Evolutionary conservation across 2,113 vertebrate species (phyloP), one percentile per base, ranked within the genome.

Genomic region (Varanus komodoensis): DNA sequence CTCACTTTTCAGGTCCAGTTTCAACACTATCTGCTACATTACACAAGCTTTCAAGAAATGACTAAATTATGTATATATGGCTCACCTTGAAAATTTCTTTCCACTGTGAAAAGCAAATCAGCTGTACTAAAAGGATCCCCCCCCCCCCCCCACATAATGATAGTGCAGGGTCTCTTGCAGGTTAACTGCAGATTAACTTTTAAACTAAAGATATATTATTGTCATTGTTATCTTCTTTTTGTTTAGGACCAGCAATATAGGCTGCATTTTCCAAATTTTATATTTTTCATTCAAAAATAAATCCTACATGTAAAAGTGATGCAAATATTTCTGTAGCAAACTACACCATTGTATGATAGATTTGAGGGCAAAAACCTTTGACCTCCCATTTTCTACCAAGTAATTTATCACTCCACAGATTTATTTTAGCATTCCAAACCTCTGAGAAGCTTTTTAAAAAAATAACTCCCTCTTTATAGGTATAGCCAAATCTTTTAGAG

Each of bases 221-320:
- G 4, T 7, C 32, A 15, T 69, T 69, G 27, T 27, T 68, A 71
- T 84, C 64, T 44, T 38, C 86, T 77, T 64, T 78, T 67, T 78
- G 34, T 74, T 84, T 29, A 50, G 69, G 67, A 69, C 14, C 48
- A 50, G 25, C 67, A 50, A 50, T 84, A 9, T 1, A 80, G 48
- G 4, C 8, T 21, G 17, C 21, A 29, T n/a, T 81, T 81, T 81
- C 54, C 19, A 57, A 4, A 87, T 8, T 52, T 19, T 2, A 73
- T 12, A 86, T 87, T 80, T 6, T 0, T 44, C 87, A 87, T 67
- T 1, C 27, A 92, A 82, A 87, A 93, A 71, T 84, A 15, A 84
- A 1, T 6, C 32, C 1, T 79, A 17, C 23, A 4, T 2, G 0
- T 0, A 0, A 17, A 86, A 19, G 4, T 87, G 52, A 29, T 86